Percentiles rank a stretch among this genome's conserved stretches.
phyloP scores from a whole-genome alignment of 2,113 vertebrate species.

The Prietella phreatophila region DNA sequence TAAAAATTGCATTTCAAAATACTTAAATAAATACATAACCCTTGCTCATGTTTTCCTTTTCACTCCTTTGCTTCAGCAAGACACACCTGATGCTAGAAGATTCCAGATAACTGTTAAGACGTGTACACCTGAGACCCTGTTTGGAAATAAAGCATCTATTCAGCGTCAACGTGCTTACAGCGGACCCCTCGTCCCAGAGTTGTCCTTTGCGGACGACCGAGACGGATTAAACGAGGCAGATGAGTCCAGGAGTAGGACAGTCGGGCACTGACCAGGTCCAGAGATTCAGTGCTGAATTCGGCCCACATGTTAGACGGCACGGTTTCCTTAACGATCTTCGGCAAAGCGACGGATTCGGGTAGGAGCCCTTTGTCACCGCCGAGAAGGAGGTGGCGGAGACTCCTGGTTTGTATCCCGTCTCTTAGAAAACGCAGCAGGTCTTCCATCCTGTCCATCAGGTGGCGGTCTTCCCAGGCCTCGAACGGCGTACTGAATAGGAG shows the following conservation, averaged over 20 bases:
- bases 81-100: not conserved
- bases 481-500: slow-evolving; percentile 69
- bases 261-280: slow-evolving; percentile 72
- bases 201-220: slow-evolving; percentile 59
- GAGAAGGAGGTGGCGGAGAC: slow-evolving; percentile 79
- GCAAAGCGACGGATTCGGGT: slow-evolving; percentile 71
- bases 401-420: slow-evolving; percentile 69
- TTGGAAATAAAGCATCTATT: slow-evolving; percentile 6
- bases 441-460: slow-evolving; percentile 75
- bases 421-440: slow-evolving; percentile 75
- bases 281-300: slow-evolving; percentile 59
- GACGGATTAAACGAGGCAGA: slow-evolving; percentile 73
- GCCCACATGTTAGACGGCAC: slow-evolving; percentile 75
- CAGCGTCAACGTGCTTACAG: slow-evolving; percentile 54
- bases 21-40: not conserved
- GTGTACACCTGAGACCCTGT: not conserved
- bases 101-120: not conserved
- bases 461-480: slow-evolving; percentile 74
- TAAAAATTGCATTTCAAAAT: not conserved
- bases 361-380: slow-evolving; percentile 57
- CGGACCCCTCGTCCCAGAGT: slow-evolving; percentile 45
- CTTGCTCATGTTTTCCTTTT: not conserved
- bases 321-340: slow-evolving; percentile 75
- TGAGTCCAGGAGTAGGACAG: slow-evolving; percentile 78
- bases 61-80: no score